Evolutionary conservation across 2,888 invertebrate genomes (phyloP).

Genomic region (Acanthosepion esculentum): DNA sequence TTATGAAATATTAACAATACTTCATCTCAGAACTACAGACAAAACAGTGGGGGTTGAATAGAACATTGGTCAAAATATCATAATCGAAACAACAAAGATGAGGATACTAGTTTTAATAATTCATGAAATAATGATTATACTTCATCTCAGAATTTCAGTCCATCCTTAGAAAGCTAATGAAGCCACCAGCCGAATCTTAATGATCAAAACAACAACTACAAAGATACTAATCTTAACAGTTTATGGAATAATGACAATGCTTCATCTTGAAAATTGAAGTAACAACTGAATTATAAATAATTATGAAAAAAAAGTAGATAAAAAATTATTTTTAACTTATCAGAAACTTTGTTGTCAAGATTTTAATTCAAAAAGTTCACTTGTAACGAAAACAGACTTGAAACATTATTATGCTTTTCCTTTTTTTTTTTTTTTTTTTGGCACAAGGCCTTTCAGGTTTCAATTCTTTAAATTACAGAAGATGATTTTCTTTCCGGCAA

Average conservation of each 20-base stretch:
- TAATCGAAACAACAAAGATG: background rate
- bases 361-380: background rate
- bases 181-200: background rate
- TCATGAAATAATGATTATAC: background rate
- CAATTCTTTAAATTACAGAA: background rate
- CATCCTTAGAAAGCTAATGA: background rate
- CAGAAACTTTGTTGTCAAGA: no score
- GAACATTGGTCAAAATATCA: no score
- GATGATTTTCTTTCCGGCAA: background rate
- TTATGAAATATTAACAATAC: no score
- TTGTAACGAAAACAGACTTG: background rate
- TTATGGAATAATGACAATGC: background rate
- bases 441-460: background rate
- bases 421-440: background rate
- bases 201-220: background rate
- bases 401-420: background rate
- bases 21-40: no score
- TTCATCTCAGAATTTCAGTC: background rate
- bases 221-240: no score
- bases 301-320: background rate
- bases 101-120: background rate
- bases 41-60: no score
- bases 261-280: background rate
- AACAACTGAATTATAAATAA: background rate
- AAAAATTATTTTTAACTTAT: background rate